A percentile compares a stretch with the other conserved stretches of the same genome.
phyloP scores from a whole-genome alignment of 2,113 vertebrate species.

The Phalacrocorax carbo region DNA sequence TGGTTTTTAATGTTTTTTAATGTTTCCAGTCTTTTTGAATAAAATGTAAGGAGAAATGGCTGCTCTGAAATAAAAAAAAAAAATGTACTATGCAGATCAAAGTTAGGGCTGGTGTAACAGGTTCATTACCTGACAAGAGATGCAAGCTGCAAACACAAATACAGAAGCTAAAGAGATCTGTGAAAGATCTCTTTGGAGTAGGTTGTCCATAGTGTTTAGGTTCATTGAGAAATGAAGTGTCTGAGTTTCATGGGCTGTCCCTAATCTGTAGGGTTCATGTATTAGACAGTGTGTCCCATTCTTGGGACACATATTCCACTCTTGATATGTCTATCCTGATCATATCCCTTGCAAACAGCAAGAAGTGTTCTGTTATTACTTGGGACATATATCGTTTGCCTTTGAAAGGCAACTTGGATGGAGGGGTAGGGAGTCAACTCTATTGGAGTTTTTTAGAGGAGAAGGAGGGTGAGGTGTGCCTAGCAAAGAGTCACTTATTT shows the following conservation, averaged over 20 bases:
- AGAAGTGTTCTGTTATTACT: not conserved
- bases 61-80: not conserved
- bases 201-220: not conserved
- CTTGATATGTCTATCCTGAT: not conserved
- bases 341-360: not conserved
- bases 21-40: not conserved
- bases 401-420: not conserved
- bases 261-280: not conserved
- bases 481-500: not conserved
- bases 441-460: not conserved
- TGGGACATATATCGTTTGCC: not conserved
- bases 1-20: not conserved
- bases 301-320: too few relatives aligned
- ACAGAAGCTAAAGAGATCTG: not conserved
- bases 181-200: not conserved
- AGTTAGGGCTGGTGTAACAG: not conserved
- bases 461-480: not conserved
- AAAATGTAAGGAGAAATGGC: not conserved
- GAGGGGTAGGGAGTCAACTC: not conserved
- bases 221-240: not conserved
- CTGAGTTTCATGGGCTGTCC: not conserved
- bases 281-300: not conserved
- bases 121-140: not conserved
- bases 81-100: not conserved
- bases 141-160: not conserved